A percentile compares a stretch with the other conserved stretches of the same genome.
phyloP scores from a whole-genome alignment of 2,797 vertebrate species.

The Heterohyrax brucei region DNA sequence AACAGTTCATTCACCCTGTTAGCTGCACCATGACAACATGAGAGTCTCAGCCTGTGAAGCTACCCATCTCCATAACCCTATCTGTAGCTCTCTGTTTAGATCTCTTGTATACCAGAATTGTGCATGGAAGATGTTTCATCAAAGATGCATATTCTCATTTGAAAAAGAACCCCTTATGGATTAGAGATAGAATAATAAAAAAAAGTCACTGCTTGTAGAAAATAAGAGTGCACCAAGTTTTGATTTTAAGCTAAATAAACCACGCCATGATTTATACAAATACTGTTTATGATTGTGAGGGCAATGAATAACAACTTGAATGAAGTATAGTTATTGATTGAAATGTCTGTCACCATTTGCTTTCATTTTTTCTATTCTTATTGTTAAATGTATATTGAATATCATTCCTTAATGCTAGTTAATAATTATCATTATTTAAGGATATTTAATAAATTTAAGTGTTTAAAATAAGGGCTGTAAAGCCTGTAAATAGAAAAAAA shows the following conservation, averaged over 20 bases:
- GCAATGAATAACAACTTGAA: background rate
- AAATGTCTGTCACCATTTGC: constrained; percentile 13
- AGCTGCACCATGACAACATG: constrained; percentile 99
- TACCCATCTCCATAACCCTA: constrained; percentile 94
- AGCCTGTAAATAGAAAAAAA: background rate
- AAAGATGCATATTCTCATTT: constrained; percentile 45
- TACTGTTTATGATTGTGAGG: constrained; percentile 12
- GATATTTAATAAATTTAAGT: background rate
- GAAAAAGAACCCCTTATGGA: background rate
- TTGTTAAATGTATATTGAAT: constrained; percentile 6
- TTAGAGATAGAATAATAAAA: background rate
- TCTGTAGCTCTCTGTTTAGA: constrained; percentile 94
- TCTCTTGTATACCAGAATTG: constrained; percentile 82
- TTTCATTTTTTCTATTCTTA: background rate
- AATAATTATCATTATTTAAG: background rate
- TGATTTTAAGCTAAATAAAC: constrained; percentile 38
- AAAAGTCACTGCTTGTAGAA: constrained; percentile 33
- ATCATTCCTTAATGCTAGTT: background rate
- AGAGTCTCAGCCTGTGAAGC: constrained; percentile 95
- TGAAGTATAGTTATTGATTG: constrained; percentile 6
- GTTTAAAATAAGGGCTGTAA: constrained; percentile 8
- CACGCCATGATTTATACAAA: background rate
- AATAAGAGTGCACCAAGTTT: constrained; percentile 5
- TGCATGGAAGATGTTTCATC: constrained; percentile 18
- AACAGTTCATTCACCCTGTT: constrained; percentile 99